Conservation (phyloP, 2,113 vertebrate genomes). For the Ptilonorhynchus violaceus region DNA sequence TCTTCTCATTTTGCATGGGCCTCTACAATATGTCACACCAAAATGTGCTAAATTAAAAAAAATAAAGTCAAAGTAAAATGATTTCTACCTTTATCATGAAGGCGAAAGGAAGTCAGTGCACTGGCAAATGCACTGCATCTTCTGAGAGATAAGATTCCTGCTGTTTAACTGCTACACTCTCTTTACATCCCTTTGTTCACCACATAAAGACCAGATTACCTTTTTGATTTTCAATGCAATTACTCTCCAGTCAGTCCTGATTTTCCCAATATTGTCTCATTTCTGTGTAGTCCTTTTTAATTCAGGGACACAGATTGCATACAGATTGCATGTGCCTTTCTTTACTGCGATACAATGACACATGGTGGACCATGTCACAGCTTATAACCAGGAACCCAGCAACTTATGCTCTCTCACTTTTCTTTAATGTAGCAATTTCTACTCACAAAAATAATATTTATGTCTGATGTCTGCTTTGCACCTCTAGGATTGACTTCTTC, state of each 20-base stretch:
- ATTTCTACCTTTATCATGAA: not conserved
- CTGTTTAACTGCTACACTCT: not conserved
- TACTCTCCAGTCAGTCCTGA: not conserved
- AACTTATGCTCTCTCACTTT: not conserved
- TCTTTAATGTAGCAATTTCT: not conserved
- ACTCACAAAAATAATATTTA: not conserved
- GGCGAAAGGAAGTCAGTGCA: not conserved
- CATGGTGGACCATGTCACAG: rapidly evolving
- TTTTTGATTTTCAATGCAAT: not conserved
- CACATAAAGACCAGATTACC: not conserved
- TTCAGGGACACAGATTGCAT: not conserved
- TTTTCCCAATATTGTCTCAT: not conserved
- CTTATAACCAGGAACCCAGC: not conserved
- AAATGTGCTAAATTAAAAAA: not conserved
- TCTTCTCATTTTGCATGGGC: not conserved
- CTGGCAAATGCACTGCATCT: not conserved
- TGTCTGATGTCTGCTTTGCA: not conserved
- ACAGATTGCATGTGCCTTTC: not conserved
- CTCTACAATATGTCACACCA: not conserved
- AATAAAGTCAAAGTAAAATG: not conserved
- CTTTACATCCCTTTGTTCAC: not conserved
- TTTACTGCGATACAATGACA: not conserved
- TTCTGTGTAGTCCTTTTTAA: not conserved
- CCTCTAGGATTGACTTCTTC: not conserved
- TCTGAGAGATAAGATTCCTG: not conserved